Conservation (phyloP, 2,888 invertebrate genomes). For the Tridacna crocea region DNA sequence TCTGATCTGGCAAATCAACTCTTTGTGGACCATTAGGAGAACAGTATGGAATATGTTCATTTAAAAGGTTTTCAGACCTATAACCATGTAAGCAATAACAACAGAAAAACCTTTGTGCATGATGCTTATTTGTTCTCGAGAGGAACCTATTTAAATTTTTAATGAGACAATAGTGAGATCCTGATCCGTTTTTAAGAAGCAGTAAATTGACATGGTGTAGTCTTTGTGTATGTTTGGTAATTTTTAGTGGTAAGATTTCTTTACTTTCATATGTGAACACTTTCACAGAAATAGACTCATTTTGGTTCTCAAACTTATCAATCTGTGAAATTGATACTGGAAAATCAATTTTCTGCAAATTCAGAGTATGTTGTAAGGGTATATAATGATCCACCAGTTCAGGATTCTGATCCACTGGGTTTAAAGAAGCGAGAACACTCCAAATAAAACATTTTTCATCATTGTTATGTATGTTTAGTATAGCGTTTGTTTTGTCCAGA, state of each 20-base stretch:
- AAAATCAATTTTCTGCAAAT: conserved; percentile 31
- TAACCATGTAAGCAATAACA: conserved; percentile 44
- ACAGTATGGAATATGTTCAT: conserved; percentile 46
- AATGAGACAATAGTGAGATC: conserved; percentile 56
- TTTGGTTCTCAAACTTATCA: conserved; percentile 51
- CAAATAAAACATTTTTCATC: conserved; percentile 32
- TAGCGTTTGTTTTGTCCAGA: not conserved
- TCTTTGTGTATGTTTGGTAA: conserved; percentile 4
- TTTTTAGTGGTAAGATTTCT: conserved; percentile 21
- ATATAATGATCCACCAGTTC: conserved; percentile 22
- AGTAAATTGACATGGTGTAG: conserved; percentile 29
- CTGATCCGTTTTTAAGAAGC: conserved; percentile 36
- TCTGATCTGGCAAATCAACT: conserved; percentile 37
- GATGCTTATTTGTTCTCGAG: conserved; percentile 20
- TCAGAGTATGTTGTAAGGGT: conserved; percentile 35
- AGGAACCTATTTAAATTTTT: conserved; percentile 53
- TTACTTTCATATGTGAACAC: conserved; percentile 36
- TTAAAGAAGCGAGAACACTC: conserved; percentile 19
- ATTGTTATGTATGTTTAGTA: conserved; percentile 28
- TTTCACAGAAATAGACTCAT: conserved; percentile 45
- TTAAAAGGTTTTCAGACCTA: conserved; percentile 29
- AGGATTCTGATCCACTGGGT: conserved; percentile 6
- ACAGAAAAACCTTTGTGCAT: conserved; percentile 26
- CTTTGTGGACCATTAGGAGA: conserved; percentile 41
- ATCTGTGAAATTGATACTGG: conserved; percentile 41